Conservation (phyloP, 2,797 vertebrate species). For the Cichlasoma orientale region DNA sequence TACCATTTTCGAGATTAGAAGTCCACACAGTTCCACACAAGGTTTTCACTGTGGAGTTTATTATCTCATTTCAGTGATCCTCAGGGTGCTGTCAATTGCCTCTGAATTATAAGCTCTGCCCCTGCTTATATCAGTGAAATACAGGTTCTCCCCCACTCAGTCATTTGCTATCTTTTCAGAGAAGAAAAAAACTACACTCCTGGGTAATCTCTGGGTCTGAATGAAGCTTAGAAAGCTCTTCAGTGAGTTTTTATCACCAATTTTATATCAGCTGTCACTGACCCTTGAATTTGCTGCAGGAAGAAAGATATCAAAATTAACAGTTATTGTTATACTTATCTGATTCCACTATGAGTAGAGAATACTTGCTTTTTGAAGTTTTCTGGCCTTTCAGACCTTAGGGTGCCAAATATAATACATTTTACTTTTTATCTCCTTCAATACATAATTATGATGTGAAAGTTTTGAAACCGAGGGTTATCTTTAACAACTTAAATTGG, state of each 20-base stretch:
- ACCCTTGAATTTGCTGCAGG: constrained; percentile 8
- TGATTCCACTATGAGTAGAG: not conserved
- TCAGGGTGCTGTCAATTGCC: constrained; percentile 57
- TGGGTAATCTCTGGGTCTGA: constrained; percentile 31
- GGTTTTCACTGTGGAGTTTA: constrained; percentile 58
- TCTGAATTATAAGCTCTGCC: constrained; percentile 48
- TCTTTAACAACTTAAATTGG: not conserved
- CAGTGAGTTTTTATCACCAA: constrained; percentile 29
- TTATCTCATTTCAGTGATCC: constrained; percentile 59
- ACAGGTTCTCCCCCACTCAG: constrained; percentile 18
- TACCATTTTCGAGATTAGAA: constrained; percentile 35
- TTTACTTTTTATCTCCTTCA: not conserved
- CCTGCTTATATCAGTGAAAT: constrained; percentile 54
- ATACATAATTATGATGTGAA: constrained; percentile 1
- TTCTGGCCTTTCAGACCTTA: constrained; percentile 1
- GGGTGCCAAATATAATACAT: not conserved
- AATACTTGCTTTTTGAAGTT: constrained; percentile 1
- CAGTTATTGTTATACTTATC: constrained; percentile 4
- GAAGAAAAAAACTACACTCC: constrained; percentile 2
- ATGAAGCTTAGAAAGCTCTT: constrained; percentile 22
- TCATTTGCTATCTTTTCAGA: constrained; percentile 34
- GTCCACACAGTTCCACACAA: constrained; percentile 12
- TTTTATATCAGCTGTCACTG: constrained; percentile 36
- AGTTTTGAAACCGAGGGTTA: not conserved
- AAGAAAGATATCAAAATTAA: constrained; percentile 26